These are phyloP conservation scores for Drosophila kanapiae DNA, from an alignment of 1,140 invertebrate genomes.

Conservation along the genomic window DNA sequence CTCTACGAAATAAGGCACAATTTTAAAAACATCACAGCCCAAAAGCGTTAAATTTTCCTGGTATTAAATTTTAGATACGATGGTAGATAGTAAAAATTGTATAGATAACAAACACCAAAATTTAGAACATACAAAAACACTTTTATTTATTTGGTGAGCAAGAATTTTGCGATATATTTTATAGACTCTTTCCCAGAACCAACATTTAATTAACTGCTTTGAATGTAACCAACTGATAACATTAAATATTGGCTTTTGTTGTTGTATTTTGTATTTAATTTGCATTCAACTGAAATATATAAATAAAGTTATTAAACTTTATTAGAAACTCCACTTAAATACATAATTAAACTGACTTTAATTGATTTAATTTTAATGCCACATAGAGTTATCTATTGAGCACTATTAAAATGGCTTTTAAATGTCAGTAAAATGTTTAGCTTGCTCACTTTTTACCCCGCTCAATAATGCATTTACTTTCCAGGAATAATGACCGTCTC, in stretches of 20 bases:
- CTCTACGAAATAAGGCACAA: no score
- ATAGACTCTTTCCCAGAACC: no score
- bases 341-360: neutral
- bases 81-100: neutral
- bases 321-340: neutral
- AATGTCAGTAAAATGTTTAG: neutral
- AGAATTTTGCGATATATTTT: neutral
- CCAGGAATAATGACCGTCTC: slow-evolving; percentile 5
- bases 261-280: neutral
- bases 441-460: neutral
- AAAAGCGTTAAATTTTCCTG: neutral
- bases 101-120: neutral
- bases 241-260: no score
- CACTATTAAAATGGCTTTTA: neutral
- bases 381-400: neutral
- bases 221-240: neutral
- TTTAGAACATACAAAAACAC: neutral
- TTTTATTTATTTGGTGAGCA: neutral
- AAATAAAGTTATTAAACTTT: neutral
- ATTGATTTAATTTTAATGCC: neutral
- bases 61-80: neutral
- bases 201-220: neutral
- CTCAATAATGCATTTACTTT: slow-evolving; percentile 16
- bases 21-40: neutral
- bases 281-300: neutral